A percentile compares a stretch with the other conserved stretches of the same genome.
These are phyloP conservation scores for Oriolus oriolus DNA, from an alignment of 2,113 vertebrate genomes.

Conservation along the genomic window DNA sequence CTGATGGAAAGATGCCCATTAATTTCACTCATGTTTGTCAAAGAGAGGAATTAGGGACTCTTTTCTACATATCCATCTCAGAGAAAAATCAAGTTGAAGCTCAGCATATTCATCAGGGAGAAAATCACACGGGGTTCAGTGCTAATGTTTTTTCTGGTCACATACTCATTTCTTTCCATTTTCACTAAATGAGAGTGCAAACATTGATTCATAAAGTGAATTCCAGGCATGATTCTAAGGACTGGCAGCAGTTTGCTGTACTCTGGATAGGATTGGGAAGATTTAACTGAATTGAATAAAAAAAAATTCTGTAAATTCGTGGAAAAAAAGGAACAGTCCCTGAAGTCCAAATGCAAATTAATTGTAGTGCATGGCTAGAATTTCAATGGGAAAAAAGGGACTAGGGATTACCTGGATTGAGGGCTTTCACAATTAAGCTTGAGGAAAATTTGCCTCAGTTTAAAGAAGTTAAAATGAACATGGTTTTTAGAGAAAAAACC, in stretches of 20 bases:
- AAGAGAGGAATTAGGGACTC: background rate
- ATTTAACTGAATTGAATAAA: background rate
- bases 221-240: slow-evolving; percentile 24
- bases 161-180: background rate
- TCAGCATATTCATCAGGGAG: background rate
- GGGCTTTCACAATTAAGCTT: background rate
- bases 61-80: background rate
- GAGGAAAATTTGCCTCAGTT: background rate
- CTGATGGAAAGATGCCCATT: background rate
- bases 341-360: background rate
- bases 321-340: background rate
- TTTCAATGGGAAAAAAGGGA: background rate
- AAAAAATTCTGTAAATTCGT: background rate
- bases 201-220: background rate
- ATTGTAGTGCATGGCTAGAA: background rate
- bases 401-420: background rate
- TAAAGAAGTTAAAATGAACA: background rate
- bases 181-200: background rate
- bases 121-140: slow-evolving; percentile 13
- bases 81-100: background rate
- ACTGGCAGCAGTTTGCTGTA: background rate
- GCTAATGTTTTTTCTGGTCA: slow-evolving; percentile 51
- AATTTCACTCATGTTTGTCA: background rate
- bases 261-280: background rate
- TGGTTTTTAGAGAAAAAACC: background rate